phyloP scores from a whole-genome alignment of 2,113 vertebrate species.

The Chaenocephalus aceratus region DNA sequence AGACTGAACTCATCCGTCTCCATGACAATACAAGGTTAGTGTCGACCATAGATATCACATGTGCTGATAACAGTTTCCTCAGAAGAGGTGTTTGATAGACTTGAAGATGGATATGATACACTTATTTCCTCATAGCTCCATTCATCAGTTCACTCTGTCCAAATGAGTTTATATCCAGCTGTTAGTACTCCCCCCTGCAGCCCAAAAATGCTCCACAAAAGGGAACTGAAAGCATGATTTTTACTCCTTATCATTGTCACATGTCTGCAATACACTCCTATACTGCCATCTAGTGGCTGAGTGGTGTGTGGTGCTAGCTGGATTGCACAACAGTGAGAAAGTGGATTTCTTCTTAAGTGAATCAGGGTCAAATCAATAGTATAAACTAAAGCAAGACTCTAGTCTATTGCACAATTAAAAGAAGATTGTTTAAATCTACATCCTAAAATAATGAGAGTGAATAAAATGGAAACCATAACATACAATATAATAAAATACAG shows the following conservation, averaged over 20 bases:
- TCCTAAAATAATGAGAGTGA: neutral
- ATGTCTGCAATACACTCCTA: neutral
- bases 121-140: neutral
- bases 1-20: slow-evolving; percentile 39
- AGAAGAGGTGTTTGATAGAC: slow-evolving; percentile 4
- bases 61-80: slow-evolving; percentile 29
- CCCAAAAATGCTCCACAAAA: neutral
- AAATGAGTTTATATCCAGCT: slow-evolving; percentile 4
- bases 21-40: slow-evolving; percentile 21
- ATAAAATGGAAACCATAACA: neutral
- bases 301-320: neutral
- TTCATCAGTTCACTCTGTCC: neutral
- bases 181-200: neutral
- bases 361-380: too few relatives aligned
- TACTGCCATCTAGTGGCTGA: slow-evolving; percentile 46
- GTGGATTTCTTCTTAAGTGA: neutral
- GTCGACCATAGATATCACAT: slow-evolving; percentile 19
- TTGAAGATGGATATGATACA: neutral
- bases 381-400: neutral
- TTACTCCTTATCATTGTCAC: too few relatives aligned
- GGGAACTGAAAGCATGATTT: neutral
- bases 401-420: neutral
- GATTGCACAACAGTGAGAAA: slow-evolving; percentile 51
- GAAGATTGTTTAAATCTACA: neutral
- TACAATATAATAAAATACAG: neutral